Conservation (phyloP, 2,113 vertebrate genomes). For the Bagarius yarrelli region DNA sequence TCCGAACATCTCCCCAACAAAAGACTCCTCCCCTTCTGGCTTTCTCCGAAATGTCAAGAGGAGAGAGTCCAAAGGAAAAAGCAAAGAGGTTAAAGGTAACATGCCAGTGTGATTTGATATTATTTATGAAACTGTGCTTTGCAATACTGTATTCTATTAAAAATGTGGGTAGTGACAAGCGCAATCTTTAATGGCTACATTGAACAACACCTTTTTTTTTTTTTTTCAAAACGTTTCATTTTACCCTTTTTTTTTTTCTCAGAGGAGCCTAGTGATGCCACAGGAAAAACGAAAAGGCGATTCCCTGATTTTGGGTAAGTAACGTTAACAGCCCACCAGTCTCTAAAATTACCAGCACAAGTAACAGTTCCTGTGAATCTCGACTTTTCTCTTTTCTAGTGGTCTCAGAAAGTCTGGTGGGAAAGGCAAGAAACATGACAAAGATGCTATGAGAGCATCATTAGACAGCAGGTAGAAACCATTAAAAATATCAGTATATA, state of each 20-base stretch:
- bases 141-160: neutral
- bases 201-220: no score
- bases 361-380: neutral
- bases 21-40: slow-evolving; percentile 74
- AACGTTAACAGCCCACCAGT: neutral
- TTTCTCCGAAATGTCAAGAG: slow-evolving; percentile 75
- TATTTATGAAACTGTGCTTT: neutral
- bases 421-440: slow-evolving; percentile 87
- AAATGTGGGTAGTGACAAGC: neutral
- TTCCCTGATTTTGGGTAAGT: slow-evolving; percentile 90
- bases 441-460: slow-evolving; percentile 79
- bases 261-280: slow-evolving; percentile 79
- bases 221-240: no score
- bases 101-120: neutral
- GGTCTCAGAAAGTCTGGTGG: slow-evolving; percentile 88
- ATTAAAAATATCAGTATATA: neutral
- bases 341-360: neutral
- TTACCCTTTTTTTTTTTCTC: slow-evolving; percentile 24
- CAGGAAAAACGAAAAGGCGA: slow-evolving; percentile 82
- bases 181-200: neutral
- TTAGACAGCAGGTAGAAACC: slow-evolving; percentile 83
- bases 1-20: slow-evolving; percentile 59
- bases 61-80: slow-evolving; percentile 82
- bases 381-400: slow-evolving; percentile 60
- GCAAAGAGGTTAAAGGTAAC: slow-evolving; percentile 81